Percentiles rank a stretch among this genome's conserved stretches.
phyloP scores from a whole-genome alignment of 2,888 invertebrate genomes.

The Meliscaeva auricollis region DNA sequence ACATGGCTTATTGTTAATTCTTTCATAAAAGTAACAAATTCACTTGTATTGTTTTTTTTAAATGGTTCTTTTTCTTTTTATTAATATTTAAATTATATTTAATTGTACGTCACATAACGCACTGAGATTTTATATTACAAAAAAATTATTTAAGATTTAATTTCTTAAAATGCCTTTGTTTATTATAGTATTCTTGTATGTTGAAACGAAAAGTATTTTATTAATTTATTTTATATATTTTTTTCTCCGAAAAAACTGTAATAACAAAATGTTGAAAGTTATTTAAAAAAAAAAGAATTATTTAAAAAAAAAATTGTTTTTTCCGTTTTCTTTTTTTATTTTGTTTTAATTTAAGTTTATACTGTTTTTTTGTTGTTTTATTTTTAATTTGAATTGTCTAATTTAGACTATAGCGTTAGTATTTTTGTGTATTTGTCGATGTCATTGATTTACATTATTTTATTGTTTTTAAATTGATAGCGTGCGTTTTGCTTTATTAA shows the following conservation, averaged over 20 bases:
- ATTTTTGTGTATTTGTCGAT: constrained; percentile 41
- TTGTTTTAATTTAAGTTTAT: constrained; percentile 34
- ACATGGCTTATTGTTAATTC: too few species aligned
- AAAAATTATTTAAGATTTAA: constrained; percentile 55
- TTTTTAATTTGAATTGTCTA: constrained; percentile 58
- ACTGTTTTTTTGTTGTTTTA: constrained; percentile 6
- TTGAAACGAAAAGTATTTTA: constrained; percentile 34
- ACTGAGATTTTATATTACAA: constrained; percentile 63
- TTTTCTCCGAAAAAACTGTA: neutral
- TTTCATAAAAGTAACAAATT: too few species aligned
- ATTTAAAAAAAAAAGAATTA: constrained; percentile 3
- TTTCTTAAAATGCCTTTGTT: constrained; percentile 70
- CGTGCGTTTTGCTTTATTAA: constrained; percentile 41
- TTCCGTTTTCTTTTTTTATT: constrained; percentile 16
- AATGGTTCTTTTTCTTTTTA: neutral
- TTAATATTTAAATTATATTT: constrained; percentile 28
- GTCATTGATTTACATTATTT: constrained; percentile 42
- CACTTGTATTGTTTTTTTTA: neutral
- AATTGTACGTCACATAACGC: constrained; percentile 19
- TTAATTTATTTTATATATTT: constrained; percentile 2
- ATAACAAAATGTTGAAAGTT: constrained; percentile 24
- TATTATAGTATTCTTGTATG: constrained; percentile 44
- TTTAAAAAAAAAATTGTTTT: constrained; percentile 3
- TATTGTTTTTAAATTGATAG: constrained; percentile 31
- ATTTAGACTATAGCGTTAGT: constrained; percentile 71